These are phyloP conservation scores for Rapana venosa DNA, from an alignment of 2,888 invertebrate species.

Conservation along the genomic window DNA sequence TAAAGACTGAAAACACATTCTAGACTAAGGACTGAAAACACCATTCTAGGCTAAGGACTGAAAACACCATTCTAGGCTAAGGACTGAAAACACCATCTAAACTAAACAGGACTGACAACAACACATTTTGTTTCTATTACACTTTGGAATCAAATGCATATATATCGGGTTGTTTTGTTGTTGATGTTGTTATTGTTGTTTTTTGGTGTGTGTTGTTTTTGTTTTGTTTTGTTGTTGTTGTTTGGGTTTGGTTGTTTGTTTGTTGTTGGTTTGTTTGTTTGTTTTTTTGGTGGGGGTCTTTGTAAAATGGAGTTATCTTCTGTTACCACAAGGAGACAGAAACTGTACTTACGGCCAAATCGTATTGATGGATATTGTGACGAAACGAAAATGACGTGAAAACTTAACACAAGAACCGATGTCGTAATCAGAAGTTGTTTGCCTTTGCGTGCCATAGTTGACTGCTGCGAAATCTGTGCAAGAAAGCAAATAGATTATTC, in stretches of 20 bases:
- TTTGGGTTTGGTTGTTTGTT: neutral
- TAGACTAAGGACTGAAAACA: too few relatives aligned
- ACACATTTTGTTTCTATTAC: too few relatives aligned
- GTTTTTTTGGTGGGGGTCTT: neutral
- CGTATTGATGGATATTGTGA: neutral
- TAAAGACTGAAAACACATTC: too few relatives aligned
- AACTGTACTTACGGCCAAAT: neutral
- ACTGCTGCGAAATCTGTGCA: too few relatives aligned
- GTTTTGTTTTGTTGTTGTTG: neutral
- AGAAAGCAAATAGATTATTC: too few relatives aligned
- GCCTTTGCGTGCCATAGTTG: neutral
- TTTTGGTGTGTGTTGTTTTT: neutral
- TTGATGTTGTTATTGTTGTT: neutral
- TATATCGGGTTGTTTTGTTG: neutral
- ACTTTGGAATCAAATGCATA: too few relatives aligned
- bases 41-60: too few relatives aligned
- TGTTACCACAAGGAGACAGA: neutral
- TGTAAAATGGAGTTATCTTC: neutral
- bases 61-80: too few relatives aligned
- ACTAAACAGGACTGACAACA: too few relatives aligned
- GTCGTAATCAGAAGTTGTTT: neutral
- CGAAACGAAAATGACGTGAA: conserved; percentile 14
- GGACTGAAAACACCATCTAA: too few relatives aligned
- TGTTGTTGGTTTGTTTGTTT: neutral
- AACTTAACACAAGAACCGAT: neutral